Conservation (phyloP, 1,140 invertebrate species). For the Hetaerina americana region DNA sequence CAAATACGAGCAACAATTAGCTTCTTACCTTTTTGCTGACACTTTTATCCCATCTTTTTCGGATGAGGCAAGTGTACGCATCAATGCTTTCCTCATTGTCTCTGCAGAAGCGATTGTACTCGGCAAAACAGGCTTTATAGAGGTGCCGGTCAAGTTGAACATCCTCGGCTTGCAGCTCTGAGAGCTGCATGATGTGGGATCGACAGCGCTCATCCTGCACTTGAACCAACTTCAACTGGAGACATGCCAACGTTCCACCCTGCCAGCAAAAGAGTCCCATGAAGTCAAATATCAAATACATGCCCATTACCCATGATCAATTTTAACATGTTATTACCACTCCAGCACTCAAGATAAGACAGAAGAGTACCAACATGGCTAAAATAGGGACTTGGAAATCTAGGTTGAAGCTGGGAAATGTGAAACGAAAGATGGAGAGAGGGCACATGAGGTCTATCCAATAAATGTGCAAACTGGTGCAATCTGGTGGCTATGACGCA, state of each 20-base stretch:
- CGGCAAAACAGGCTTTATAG: constrained; percentile 77
- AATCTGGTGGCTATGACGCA: too few species aligned
- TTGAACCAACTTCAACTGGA: constrained; percentile 46
- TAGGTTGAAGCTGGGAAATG: too few species aligned
- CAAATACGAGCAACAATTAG: too few species aligned
- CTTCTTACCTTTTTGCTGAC: constrained; percentile 37
- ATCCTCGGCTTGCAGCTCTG: constrained; percentile 84
- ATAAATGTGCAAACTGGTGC: too few species aligned
- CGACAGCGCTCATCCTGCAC: constrained; percentile 52
- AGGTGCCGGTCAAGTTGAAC: constrained; percentile 81
- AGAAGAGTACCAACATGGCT: too few species aligned
- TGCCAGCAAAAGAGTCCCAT: constrained; percentile 40
- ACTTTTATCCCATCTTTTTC: constrained; percentile 63
- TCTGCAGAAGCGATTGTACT: constrained; percentile 64
- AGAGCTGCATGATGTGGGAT: constrained; percentile 64
- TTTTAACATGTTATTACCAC: too few species aligned
- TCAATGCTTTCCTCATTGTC: constrained; percentile 55
- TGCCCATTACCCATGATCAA: too few species aligned
- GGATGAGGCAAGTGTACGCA: constrained; percentile 85
- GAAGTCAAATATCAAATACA: background rate
- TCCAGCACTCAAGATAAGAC: too few species aligned
- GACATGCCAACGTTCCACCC: constrained; percentile 70
- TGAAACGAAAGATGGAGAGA: too few species aligned
- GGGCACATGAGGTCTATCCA: too few species aligned
- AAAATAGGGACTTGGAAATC: too few species aligned